phyloP scores from a whole-genome alignment of 2,797 vertebrate species.

The Acomys russatus region DNA sequence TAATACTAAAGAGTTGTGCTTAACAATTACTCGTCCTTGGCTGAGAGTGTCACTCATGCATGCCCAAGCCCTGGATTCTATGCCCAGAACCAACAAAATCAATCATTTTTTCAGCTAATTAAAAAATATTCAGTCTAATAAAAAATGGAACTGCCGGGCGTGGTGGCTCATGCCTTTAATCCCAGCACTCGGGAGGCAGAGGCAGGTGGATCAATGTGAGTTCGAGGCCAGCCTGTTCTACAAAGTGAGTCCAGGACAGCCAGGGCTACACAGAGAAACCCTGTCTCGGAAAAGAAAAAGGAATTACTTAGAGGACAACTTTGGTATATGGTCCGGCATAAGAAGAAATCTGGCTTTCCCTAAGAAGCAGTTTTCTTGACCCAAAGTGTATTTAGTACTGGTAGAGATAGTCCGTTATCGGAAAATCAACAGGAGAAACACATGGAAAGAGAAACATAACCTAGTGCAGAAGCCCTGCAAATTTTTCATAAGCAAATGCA shows the following conservation, averaged over 20 bases:
- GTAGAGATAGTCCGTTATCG: neutral
- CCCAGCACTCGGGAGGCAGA: too few species aligned
- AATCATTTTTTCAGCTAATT: neutral
- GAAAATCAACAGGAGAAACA: neutral
- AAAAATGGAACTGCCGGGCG: neutral
- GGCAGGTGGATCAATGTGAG: too few species aligned
- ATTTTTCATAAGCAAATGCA: neutral
- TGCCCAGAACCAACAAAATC: neutral
- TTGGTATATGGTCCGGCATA: neutral
- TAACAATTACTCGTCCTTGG: neutral
- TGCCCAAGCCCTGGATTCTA: neutral
- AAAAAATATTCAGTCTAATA: neutral
- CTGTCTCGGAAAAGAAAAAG: neutral
- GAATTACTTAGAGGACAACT: conserved; percentile 27
- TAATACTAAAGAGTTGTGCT: neutral
- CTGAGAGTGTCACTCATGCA: neutral
- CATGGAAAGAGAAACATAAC: neutral
- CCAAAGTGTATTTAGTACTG: neutral
- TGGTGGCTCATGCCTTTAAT: too few species aligned
- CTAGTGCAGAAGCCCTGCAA: neutral
- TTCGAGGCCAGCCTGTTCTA: too few species aligned
- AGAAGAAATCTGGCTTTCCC: conserved; percentile 28
- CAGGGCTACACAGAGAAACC: too few species aligned
- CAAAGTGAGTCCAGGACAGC: too few species aligned
- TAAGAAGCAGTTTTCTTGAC: neutral